Conservation (phyloP, 2,113 vertebrate species). For the Narcine bancroftii region DNA sequence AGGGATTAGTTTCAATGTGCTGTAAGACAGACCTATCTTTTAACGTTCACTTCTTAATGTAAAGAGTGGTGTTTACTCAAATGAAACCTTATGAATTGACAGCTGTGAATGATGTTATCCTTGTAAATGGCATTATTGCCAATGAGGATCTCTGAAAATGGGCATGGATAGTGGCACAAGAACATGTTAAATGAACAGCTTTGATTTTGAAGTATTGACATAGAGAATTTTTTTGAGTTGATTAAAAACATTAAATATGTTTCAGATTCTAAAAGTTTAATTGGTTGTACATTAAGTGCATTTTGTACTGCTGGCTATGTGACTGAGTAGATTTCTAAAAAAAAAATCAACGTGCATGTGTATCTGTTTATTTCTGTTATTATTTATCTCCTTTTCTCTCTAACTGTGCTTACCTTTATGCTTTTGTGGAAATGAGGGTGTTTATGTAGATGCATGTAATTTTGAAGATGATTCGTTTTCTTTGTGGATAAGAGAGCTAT, state of each 20-base stretch:
- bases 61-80: not conserved
- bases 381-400: too few relatives aligned
- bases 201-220: not conserved
- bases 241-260: conserved; percentile 2
- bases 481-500: too few relatives aligned
- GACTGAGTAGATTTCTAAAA: not conserved
- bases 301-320: not conserved
- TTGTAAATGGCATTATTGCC: conserved; percentile 71
- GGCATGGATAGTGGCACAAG: conserved; percentile 12
- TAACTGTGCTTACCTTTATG: too few relatives aligned
- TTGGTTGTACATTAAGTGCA: not conserved
- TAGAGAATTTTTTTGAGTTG: not conserved
- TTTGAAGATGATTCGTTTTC: too few relatives aligned
- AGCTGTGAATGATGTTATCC: conserved; percentile 76
- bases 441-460: too few relatives aligned
- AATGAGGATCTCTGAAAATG: conserved; percentile 70
- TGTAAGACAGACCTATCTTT: conserved; percentile 1
- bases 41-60: not conserved
- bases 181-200: not conserved
- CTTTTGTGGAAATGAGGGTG: too few relatives aligned
- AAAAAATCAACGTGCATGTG: not conserved
- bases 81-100: conserved; percentile 46
- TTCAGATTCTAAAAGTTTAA: not conserved
- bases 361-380: too few relatives aligned
- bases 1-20: not conserved